A percentile compares a stretch with the other conserved stretches of the same genome.
These are phyloP conservation scores for Betta splendens DNA, from an alignment of 2,797 vertebrate species.

Conservation along the genomic window DNA sequence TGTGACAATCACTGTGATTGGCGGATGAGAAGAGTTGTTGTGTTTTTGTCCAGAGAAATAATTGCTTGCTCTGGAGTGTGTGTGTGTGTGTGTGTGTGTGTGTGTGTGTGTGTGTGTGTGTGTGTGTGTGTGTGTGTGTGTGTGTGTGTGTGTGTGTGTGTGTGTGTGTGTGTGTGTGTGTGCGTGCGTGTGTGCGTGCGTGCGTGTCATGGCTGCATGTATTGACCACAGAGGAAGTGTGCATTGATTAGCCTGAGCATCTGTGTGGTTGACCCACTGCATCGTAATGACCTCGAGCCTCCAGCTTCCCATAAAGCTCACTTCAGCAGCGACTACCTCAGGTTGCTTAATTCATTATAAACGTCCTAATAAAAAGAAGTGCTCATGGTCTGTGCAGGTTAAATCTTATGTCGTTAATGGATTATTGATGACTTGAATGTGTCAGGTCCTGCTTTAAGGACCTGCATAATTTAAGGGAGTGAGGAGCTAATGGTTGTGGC, in stretches of 20 bases:
- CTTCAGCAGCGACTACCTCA: slow-evolving; percentile 7
- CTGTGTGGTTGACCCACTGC: slow-evolving; percentile 44
- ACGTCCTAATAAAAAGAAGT: slow-evolving; percentile 42
- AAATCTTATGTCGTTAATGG: slow-evolving; percentile 47
- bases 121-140: slow-evolving; percentile 33
- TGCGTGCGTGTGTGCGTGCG: slow-evolving; percentile 32
- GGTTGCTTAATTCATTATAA: slow-evolving; percentile 53
- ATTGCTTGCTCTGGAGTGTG: slow-evolving; percentile 12
- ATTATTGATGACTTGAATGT: slow-evolving; percentile 51
- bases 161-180: slow-evolving; percentile 41
- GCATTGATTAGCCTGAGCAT: slow-evolving; percentile 62
- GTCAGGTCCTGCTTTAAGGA: slow-evolving; percentile 40
- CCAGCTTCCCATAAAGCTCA: slow-evolving; percentile 38
- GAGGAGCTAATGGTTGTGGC: slow-evolving; percentile 21
- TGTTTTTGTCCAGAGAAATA: slow-evolving; percentile 26
- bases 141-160: slow-evolving; percentile 36
- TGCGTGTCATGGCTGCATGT: slow-evolving; percentile 39
- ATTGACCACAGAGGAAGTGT: slow-evolving; percentile 71
- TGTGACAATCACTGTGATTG: slow-evolving; percentile 69
- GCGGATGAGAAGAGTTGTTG: slow-evolving; percentile 60
- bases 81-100: slow-evolving; percentile 34
- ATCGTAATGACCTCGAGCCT: slow-evolving; percentile 46
- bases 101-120: slow-evolving; percentile 40
- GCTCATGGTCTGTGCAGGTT: slow-evolving; percentile 27
- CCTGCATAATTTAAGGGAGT: slow-evolving; percentile 57